A percentile compares a stretch with the other conserved stretches of the same genome.
These are phyloP conservation scores for Plotosus lineatus DNA, from an alignment of 2,113 vertebrate genomes.

Conservation along the genomic window DNA sequence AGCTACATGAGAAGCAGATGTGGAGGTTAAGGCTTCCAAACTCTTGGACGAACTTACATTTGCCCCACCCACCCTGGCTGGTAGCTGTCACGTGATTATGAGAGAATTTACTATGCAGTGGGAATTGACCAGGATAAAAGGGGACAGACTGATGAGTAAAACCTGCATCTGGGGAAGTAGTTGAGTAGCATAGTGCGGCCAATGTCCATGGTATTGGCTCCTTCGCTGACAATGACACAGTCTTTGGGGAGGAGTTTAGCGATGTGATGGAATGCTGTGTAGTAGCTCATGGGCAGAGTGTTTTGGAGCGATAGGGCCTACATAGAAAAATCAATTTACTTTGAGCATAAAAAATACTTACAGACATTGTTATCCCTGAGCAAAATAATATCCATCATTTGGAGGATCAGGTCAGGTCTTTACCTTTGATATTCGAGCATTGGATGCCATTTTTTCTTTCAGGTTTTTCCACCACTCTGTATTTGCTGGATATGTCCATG, in stretches of 20 bases:
- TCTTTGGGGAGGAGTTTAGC: slow-evolving; percentile 83
- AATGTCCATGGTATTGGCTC: slow-evolving; percentile 98
- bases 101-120: background rate
- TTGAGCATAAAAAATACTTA: too few species aligned
- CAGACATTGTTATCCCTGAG: background rate
- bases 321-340: background rate
- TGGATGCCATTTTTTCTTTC: slow-evolving; percentile 80
- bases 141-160: background rate
- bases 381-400: background rate
- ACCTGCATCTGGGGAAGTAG: slow-evolving; percentile 86
- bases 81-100: background rate
- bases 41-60: background rate
- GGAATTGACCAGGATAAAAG: background rate
- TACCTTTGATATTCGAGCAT: slow-evolving; percentile 83
- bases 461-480: slow-evolving; percentile 86
- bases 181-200: slow-evolving; percentile 93
- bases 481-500: slow-evolving; percentile 78
- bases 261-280: slow-evolving; percentile 87
- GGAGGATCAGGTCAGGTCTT: background rate
- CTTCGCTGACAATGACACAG: slow-evolving; percentile 92
- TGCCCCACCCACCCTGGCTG: background rate
- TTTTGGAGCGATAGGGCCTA: slow-evolving; percentile 77
- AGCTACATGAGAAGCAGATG: background rate
- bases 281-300: slow-evolving; percentile 90
- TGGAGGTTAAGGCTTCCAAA: background rate